Evolutionary conservation across 2,888 invertebrate genomes (phyloP), one percentile per base, ranked within the genome.

Genomic region (Nebria brevicollis): DNA sequence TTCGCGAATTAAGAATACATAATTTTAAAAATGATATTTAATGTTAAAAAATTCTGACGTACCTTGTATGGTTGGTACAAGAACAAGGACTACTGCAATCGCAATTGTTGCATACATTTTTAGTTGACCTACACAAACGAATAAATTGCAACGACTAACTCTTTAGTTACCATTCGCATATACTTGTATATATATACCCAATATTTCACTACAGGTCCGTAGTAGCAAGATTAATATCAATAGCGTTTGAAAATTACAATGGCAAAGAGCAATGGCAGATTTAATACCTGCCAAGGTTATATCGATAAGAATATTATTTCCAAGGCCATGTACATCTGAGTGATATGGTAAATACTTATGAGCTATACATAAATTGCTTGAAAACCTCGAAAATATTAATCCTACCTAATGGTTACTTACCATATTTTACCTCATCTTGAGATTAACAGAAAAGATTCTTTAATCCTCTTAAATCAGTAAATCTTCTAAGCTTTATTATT

Each of bases 41-140:
- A 2, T 54, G 0, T 54, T 54, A 13, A 54, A 54, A 11, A 11
- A 7, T 54, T 2, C 7, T 54, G 54, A 54, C 54, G 8, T 54
- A 54, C 54, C 54, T 54, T 54, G 54, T 54, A 54, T 54, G 54
- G 54, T 54, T 54, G 54, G 54, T 54, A 54, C 54, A 54, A 54
- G 54, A 54, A 54, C 54, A 13, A 54, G 54, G 54, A 54, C 8
- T 11, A 54, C 54, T 11, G 54, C 8, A 54, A 54, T 54, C 54
- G 13, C 54, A 54, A 54, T 54, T 54, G 54, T 7, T 54, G 54
- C 1, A 54, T 54, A 54, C 54, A 54, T 54, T 54, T 34, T 34
- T 34, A 34, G 34, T 34, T 34, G 34, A 34, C 34, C 34, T 5
- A 34, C 34, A 34, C 34, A 34, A 34, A 34, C 34, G 5, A 34